Base-by-base conservation (phyloP, 1,140 invertebrate species). In the Drosophila dunni region DNA sequence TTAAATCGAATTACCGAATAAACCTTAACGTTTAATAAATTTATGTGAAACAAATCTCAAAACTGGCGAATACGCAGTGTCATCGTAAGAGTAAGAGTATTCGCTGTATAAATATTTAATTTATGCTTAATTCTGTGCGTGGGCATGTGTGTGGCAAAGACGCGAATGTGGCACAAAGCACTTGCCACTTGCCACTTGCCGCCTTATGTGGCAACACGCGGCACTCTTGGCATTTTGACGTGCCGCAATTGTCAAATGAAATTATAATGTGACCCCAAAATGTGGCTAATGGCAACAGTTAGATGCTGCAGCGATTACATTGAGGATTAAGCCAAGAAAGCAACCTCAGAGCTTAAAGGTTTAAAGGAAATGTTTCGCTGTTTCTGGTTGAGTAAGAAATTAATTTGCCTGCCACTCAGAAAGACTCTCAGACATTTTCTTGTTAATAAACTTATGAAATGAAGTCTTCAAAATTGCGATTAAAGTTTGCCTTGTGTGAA, bases 201-300 rank as follows among this genome's bases (percentile, higher is more conserved):
- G 24, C 13, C 24, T 13, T 17, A 3, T 10, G 9, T 44, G 15
- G 15, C 45, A 7, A n/a, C 17, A 48, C 45, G 62, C 62, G 46
- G 6, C 3, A 60, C 64, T 74, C 63, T 38, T 69, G 66, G 56
- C 71, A 69, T 50, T 61, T 70, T 70, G 58, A 69, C 66, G 50
- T 51, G 57, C 13, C 58, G 40, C 71, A 69, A 62, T 74, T 74
- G 66, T 63, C 66, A 68, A 74, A 63, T 69, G 34, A 75, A 75
- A 75, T 62, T 63, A 45, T 63, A 75, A 75, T 69, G 42, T 50
- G 48, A n/a, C 24, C 56, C 42, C 20, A 50, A 64, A 60, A 64
- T 15, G 10, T 54, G 40, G 54, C 54, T 40, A 64, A 67, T 61
- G 48, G 40, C 48, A 54, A 9, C 54, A 42, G 33, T 53, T 40